Percentiles rank a stretch among this genome's conserved stretches.
phyloP scores from a whole-genome alignment of 2,113 vertebrate species.

The Halichoeres trimaculatus region DNA sequence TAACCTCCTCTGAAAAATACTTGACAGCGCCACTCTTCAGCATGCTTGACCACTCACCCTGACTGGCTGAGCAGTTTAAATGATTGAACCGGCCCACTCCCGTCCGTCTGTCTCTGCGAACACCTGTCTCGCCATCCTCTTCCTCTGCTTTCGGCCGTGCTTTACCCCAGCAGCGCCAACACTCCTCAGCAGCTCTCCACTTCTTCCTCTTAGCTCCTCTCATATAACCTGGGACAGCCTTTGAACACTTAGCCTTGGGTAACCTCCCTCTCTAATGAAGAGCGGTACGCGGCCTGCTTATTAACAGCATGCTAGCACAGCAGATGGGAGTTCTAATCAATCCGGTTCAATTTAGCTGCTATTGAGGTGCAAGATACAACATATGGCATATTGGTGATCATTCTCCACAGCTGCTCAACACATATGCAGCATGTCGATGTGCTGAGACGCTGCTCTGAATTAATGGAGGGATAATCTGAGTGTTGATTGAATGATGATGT shows the following conservation, averaged over 20 bases:
- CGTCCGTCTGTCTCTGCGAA: neutral
- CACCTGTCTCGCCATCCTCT: neutral
- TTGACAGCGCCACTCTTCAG: conserved; percentile 35
- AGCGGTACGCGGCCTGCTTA: conserved; percentile 45
- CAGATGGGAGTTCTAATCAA: conserved; percentile 71
- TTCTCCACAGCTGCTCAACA: conserved; percentile 60
- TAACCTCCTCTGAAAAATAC: conserved; percentile 30
- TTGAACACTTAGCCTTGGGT: conserved; percentile 58
- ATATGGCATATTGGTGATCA: conserved; percentile 64
- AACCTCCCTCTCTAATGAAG: conserved; percentile 61
- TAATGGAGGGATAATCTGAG: conserved; percentile 29
- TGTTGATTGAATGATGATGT: conserved; percentile 25
- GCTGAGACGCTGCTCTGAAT: conserved; percentile 31
- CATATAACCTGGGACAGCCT: conserved; percentile 46
- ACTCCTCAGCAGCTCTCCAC: conserved; percentile 17
- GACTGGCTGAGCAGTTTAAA: conserved; percentile 37
- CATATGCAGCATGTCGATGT: conserved; percentile 55
- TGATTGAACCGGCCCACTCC: conserved; percentile 34
- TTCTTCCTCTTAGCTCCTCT: conserved; percentile 40
- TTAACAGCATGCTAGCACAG: conserved; percentile 50
- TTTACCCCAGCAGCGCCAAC: conserved; percentile 3
- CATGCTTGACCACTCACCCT: conserved; percentile 41
- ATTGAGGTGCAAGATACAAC: conserved; percentile 54
- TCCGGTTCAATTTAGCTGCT: conserved; percentile 51
- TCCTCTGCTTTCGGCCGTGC: conserved; percentile 5